phyloP scores from a whole-genome alignment of 2,888 invertebrate species.

The Choreutis nemorana region DNA sequence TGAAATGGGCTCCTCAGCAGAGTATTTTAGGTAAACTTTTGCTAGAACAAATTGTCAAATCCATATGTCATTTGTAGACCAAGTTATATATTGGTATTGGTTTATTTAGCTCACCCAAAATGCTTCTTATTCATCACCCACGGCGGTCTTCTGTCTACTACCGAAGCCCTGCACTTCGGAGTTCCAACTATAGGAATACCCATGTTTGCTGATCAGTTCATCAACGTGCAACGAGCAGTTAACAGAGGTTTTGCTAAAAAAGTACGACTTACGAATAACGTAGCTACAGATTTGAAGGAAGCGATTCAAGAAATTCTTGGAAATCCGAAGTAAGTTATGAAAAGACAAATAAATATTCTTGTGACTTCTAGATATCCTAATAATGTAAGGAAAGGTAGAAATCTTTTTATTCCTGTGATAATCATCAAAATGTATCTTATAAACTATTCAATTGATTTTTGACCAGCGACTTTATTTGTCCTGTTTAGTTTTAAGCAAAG shows the following conservation, averaged over 20 bases:
- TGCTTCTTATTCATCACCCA: conserved; percentile 40
- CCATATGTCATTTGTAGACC: too few relatives aligned
- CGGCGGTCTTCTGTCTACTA: conserved; percentile 38
- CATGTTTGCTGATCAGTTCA: conserved; percentile 35
- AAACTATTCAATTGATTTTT: too few relatives aligned
- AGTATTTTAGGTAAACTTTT: conserved; percentile 18
- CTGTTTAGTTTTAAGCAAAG: background rate
- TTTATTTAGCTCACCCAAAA: conserved; percentile 34
- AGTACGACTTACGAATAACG: conserved; percentile 19
- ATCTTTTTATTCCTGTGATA: too few relatives aligned
- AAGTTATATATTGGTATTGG: background rate
- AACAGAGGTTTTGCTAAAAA: conserved; percentile 25
- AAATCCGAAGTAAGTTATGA: conserved; percentile 18
- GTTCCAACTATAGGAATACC: conserved; percentile 40
- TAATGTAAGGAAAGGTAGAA: background rate
- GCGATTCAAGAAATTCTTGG: conserved; percentile 21
- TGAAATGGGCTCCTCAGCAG: conserved; percentile 42
- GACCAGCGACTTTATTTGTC: background rate
- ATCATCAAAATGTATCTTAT: too few relatives aligned
- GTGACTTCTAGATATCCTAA: background rate
- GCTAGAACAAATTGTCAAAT: background rate
- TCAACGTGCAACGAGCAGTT: conserved; percentile 26
- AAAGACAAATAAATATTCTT: background rate
- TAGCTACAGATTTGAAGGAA: conserved; percentile 18
- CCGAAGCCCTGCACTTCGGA: conserved; percentile 32